These are phyloP conservation scores for Chelonoidis abingdonii DNA, from an alignment of 2,113 vertebrate species.

Conservation along the genomic window DNA sequence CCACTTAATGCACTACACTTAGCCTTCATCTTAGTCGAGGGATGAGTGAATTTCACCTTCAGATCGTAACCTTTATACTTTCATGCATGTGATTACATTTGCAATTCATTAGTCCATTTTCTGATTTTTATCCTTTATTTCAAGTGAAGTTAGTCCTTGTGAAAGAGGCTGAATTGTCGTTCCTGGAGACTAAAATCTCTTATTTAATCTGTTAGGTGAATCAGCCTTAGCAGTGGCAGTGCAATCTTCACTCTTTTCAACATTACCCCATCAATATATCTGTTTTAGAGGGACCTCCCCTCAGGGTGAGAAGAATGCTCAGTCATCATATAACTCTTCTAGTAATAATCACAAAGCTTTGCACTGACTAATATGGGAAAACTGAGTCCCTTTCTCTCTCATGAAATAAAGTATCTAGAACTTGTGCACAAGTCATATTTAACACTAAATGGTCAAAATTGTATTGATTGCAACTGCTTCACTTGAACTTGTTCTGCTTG, in stretches of 20 bases:
- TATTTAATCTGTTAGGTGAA: background rate
- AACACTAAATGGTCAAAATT: accelerated
- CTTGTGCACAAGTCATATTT: background rate
- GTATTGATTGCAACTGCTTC: background rate
- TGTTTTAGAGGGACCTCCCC: background rate
- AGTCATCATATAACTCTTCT: background rate
- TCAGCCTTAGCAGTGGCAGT: background rate
- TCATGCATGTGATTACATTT: slow-evolving; percentile 70
- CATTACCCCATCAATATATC: background rate
- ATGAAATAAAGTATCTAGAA: background rate
- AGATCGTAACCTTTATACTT: slow-evolving; percentile 54
- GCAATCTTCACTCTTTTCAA: background rate
- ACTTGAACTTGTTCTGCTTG: background rate
- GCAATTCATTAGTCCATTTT: slow-evolving; percentile 75
- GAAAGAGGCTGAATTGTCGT: slow-evolving; percentile 44
- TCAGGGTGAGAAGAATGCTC: background rate
- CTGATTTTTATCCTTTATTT: slow-evolving; percentile 66
- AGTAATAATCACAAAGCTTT: background rate
- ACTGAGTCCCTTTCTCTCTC: accelerated
- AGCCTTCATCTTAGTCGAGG: slow-evolving; percentile 32
- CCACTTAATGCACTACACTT: slow-evolving; percentile 11
- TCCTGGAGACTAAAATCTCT: slow-evolving; percentile 38
- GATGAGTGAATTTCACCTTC: slow-evolving; percentile 63
- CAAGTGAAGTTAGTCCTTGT: slow-evolving; percentile 44
- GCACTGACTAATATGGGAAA: background rate